Evolutionary conservation across 2,888 invertebrate genomes (phyloP), one percentile per base, ranked within the genome.

Genomic region (Plutella xylostella): DNA sequence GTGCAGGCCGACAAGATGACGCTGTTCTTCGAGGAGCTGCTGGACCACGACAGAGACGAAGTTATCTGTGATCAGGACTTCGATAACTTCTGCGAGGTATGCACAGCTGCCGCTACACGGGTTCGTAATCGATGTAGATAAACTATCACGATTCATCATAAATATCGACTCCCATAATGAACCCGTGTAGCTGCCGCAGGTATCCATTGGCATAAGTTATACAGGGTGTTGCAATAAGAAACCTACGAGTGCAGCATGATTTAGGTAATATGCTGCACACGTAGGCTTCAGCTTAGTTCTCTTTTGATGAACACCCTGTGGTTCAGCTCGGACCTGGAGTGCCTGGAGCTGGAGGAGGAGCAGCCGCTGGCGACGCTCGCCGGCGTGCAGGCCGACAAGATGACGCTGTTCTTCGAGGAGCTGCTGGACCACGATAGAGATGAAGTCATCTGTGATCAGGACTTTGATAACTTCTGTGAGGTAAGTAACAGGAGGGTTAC

Each of bases 31-130:
- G 86, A 87, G 0, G 86, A 88, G 56, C 85, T 91, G 14, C 75
- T 91, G 47, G 92, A 92, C 64, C 88, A 89, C 61, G 90, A 91
- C 65, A 80, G 87, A 41, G 91, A 91, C 68, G 90, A 90, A 66
- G 86, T 90, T 56, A 88, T 92, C 53, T 85, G 86, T 45, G 88
- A 89, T 51, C 88, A 89, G 59, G 91, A 91, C 69, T 90, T 91
- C 58, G 88, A 90, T 55, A 82, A 87, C 46, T 84, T 91, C 56
- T 88, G 88, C 51, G 89, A 89, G 85, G 89, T 88, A 75, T 30
- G 33, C 6, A n/a, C n/a, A n/a, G n/a, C n/a, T n/a, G n/a, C n/a
- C n/a, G n/a, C n/a, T n/a, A n/a, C n/a, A n/a, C n/a, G n/a, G n/a
- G n/a, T n/a, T n/a, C n/a, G n/a, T n/a, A n/a, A n/a, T n/a, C n/a